phyloP scores from a whole-genome alignment of 2,113 vertebrate genomes.

The Taxidea taxus region DNA sequence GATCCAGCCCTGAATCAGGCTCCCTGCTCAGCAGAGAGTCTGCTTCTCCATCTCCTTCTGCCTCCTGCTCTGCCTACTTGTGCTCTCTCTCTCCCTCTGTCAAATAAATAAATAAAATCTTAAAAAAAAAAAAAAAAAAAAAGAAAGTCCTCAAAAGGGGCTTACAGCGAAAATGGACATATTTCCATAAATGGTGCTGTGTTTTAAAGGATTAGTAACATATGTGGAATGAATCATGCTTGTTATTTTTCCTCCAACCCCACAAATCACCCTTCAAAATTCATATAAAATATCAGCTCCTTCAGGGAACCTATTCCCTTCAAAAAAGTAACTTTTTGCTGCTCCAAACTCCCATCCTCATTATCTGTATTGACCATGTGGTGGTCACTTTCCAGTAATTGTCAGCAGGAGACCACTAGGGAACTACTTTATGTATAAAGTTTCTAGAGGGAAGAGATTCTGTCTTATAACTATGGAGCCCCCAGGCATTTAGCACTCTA shows the following conservation, averaged over 20 bases:
- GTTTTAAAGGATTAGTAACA: neutral
- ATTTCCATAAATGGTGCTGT: neutral
- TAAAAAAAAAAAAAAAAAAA: neutral
- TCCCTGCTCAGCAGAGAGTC: too few species aligned
- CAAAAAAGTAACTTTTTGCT: neutral
- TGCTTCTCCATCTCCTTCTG: too few species aligned
- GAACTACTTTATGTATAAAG: neutral
- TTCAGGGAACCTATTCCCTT: neutral
- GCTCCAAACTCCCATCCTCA: neutral
- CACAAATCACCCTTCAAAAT: neutral
- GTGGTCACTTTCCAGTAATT: neutral
- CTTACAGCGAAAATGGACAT: neutral
- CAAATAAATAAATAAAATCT: too few species aligned
- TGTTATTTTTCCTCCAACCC: neutral
- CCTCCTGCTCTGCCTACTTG: too few species aligned
- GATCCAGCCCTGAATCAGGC: too few species aligned
- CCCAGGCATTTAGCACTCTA: neutral
- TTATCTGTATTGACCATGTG: neutral
- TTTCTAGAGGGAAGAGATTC: neutral
- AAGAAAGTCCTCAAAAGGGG: neutral
- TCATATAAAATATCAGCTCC: neutral
- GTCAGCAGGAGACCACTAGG: neutral
- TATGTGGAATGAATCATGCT: neutral
- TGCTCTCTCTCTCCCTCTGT: too few species aligned
- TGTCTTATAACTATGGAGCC: neutral